Percentiles rank a stretch among this genome's conserved stretches.
Conservation (phyloP, 2,797 vertebrate genomes). For the Erithacus rubecula region DNA sequence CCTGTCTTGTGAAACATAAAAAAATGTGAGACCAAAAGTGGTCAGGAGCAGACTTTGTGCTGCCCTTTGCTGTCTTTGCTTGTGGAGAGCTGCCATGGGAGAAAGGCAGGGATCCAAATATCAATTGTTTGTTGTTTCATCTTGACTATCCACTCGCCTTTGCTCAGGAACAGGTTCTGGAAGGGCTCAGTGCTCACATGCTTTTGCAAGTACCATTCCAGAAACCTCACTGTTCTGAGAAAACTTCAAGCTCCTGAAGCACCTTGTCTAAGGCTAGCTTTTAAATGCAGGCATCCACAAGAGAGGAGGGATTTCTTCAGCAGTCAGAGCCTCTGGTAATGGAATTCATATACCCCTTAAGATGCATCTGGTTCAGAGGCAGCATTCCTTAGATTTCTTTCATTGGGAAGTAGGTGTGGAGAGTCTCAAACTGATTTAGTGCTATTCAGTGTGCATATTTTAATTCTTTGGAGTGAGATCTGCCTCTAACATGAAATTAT, state of each 20-base stretch:
- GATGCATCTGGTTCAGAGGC: slow-evolving; percentile 1
- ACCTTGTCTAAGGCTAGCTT: background rate
- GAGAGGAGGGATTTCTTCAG: background rate
- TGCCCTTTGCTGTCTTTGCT: background rate
- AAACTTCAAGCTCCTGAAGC: background rate
- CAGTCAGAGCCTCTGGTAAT: background rate
- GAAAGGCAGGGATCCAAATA: background rate
- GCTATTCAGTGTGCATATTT: background rate
- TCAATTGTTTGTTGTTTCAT: background rate
- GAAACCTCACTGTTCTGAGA: background rate
- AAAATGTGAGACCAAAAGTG: background rate
- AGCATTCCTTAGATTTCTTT: slow-evolving; percentile 2
- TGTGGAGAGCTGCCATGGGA: background rate
- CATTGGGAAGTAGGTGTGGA: background rate
- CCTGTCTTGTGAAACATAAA: background rate
- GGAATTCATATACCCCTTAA: slow-evolving; percentile 10
- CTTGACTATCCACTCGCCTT: background rate
- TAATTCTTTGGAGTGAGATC: background rate
- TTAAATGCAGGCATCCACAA: background rate
- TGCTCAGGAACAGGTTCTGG: background rate
- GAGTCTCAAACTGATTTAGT: background rate
- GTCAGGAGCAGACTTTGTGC: background rate
- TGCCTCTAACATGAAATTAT: background rate
- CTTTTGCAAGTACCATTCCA: background rate
- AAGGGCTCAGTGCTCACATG: background rate